Evolutionary conservation across 2,113 vertebrate genomes (phyloP).

Genomic region (Anser cygnoides): DNA sequence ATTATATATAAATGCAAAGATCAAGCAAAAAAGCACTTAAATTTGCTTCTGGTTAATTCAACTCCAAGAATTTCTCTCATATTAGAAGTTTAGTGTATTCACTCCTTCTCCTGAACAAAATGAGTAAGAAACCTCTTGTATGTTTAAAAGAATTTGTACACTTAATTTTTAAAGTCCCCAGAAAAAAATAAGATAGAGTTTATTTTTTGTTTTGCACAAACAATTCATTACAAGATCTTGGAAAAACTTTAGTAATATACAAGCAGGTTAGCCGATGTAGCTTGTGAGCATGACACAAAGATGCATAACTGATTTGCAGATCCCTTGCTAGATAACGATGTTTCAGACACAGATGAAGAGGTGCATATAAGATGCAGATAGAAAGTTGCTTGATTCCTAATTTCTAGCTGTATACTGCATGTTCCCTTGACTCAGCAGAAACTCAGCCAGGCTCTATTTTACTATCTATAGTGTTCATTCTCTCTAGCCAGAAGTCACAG

Average conservation of each 20-base stretch:
- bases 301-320: not conserved
- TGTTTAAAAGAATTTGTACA: not conserved
- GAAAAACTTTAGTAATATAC: not conserved
- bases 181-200: not conserved
- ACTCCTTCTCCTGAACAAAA: not conserved
- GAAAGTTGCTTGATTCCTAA: not conserved
- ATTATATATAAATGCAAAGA: not conserved
- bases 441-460: not conserved
- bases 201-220: not conserved
- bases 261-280: not conserved
- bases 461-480: not conserved
- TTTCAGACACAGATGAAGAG: not conserved
- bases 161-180: not conserved
- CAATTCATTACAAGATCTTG: not conserved
- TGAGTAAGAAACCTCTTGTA: not conserved
- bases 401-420: not conserved
- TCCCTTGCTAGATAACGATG: not conserved
- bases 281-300: no score
- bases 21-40: not conserved
- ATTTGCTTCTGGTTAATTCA: not conserved
- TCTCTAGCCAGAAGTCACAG: not conserved
- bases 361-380: not conserved
- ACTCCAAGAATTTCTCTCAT: not conserved
- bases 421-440: not conserved
- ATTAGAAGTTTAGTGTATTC: not conserved